Percentiles rank a stretch among this genome's conserved stretches.
phyloP scores from a whole-genome alignment of 2,113 vertebrate species.

The Catharus fuscescens region DNA sequence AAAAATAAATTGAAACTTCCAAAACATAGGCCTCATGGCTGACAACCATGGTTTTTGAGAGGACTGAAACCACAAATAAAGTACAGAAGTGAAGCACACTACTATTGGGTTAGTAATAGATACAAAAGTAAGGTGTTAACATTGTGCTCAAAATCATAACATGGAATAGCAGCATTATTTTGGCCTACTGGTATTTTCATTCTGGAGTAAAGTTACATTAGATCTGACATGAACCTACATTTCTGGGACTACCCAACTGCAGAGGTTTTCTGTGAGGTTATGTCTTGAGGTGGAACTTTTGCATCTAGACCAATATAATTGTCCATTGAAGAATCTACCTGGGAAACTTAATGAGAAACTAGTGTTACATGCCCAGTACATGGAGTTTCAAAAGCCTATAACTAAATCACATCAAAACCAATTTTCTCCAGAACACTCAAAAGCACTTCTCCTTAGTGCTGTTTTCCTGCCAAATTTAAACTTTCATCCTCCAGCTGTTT shows the following conservation, averaged over 20 bases:
- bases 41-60: neutral
- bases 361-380: neutral
- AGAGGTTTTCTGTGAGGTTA: neutral
- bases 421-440: conserved; percentile 31
- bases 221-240: neutral
- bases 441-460: conserved; percentile 18
- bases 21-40: neutral
- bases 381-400: neutral
- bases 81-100: neutral
- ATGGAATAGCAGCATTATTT: neutral
- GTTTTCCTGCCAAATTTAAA: conserved; percentile 52
- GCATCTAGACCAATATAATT: neutral
- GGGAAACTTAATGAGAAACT: conserved; percentile 11
- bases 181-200: neutral
- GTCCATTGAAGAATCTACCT: neutral
- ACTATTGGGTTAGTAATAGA: neutral
- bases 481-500: conserved; percentile 34
- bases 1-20: neutral
- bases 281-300: neutral
- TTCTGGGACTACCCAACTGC: neutral
- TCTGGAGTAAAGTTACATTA: neutral
- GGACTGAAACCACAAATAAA: neutral
- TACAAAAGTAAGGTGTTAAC: neutral
- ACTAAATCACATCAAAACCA: conserved; percentile 26
- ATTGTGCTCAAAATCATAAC: neutral